Conservation (phyloP, 2,797 vertebrate genomes). For the Lacerta bilineata region DNA sequence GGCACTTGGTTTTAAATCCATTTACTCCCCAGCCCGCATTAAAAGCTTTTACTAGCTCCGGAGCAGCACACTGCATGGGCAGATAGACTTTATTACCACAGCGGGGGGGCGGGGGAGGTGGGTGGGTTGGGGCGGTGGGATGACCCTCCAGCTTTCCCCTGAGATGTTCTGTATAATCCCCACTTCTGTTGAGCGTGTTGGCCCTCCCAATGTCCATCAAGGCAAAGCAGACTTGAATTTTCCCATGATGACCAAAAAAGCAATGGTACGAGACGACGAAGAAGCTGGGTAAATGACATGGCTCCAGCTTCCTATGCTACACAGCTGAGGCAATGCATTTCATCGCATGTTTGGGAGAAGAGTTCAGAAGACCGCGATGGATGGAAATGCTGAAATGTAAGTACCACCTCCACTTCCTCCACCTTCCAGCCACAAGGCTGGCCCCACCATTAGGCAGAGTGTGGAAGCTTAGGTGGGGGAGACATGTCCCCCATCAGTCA, state of each 20-base stretch:
- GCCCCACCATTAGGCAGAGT: background rate
- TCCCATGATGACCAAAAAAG: background rate
- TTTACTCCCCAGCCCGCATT: no score
- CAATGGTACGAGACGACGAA: background rate
- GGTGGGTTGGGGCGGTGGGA: background rate
- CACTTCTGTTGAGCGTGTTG: background rate
- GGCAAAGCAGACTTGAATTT: background rate
- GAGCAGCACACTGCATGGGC: background rate
- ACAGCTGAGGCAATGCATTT: background rate
- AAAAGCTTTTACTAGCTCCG: slow-evolving; percentile 1
- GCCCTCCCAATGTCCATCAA: background rate
- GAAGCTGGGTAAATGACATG: background rate
- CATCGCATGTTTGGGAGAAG: background rate
- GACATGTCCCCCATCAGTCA: no score
- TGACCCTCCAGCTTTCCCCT: background rate
- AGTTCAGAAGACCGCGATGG: background rate
- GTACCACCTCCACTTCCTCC: background rate
- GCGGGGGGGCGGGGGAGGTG: no score
- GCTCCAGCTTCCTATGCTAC: background rate
- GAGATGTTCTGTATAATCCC: background rate
- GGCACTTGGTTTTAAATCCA: background rate
- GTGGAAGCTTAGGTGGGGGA: background rate
- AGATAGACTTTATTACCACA: background rate
- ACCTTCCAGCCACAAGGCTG: background rate
- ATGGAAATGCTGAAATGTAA: background rate